Conservation (phyloP, 2,113 vertebrate species). For the Cyanoliseus patagonus region DNA sequence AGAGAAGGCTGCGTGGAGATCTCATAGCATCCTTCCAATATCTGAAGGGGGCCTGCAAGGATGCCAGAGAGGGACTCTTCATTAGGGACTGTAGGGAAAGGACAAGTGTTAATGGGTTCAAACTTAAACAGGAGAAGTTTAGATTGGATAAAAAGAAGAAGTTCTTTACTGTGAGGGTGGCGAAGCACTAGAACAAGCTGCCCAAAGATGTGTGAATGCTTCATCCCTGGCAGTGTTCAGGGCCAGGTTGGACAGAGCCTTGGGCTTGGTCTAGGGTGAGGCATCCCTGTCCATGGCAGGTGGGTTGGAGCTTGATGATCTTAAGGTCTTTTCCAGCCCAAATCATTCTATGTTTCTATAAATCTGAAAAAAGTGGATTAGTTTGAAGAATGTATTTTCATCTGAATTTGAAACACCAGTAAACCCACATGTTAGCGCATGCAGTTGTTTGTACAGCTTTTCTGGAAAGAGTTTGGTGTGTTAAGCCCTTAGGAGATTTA, state of each 20-base stretch:
- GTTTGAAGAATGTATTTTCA: not conserved
- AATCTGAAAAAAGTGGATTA: not conserved
- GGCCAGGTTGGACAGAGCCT: not conserved
- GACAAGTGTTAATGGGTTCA: not conserved
- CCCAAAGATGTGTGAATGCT: not conserved
- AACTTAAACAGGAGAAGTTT: not conserved
- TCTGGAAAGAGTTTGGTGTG: not conserved
- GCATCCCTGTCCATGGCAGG: not conserved
- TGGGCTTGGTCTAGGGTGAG: not conserved
- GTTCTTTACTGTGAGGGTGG: not conserved
- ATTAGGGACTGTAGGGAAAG: not conserved
- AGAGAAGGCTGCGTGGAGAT: not conserved
- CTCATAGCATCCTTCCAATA: not conserved
- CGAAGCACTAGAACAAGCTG: not conserved
- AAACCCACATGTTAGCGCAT: not conserved
- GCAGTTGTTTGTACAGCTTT: constrained; percentile 32
- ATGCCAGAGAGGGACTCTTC: not conserved
- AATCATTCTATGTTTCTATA: not conserved
- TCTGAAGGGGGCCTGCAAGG: not conserved
- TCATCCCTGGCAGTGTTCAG: not conserved
- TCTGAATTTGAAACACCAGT: not conserved
- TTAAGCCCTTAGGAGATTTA: constrained; percentile 52
- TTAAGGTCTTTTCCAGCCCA: not conserved
- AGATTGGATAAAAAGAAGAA: not conserved
- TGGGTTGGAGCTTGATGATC: not conserved